Evolutionary conservation across 2,888 invertebrate species (phyloP).

Genomic region (Pachydiplax longipennis): DNA sequence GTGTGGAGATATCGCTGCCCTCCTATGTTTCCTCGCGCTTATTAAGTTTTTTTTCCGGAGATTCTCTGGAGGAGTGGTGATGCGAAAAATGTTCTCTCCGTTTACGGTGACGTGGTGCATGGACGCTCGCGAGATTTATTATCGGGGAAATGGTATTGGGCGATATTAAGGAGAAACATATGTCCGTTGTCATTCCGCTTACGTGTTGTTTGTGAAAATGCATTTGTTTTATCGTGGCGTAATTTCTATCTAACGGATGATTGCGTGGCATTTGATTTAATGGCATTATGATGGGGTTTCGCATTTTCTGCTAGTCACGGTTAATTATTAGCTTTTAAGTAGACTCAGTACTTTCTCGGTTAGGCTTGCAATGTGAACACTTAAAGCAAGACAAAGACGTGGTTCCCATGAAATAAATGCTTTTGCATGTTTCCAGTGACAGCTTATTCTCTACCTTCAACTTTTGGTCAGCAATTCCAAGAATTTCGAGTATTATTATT

Average conservation of each 20-base stretch:
- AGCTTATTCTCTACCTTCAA: no score
- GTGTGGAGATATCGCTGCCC: background rate
- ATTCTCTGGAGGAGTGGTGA: background rate
- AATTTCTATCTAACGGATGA: background rate
- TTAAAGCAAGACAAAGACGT: no score
- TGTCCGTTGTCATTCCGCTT: background rate
- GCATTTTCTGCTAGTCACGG: background rate
- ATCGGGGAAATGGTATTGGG: background rate
- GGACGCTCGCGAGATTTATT: background rate
- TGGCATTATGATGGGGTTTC: background rate
- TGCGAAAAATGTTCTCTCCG: background rate
- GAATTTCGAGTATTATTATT: no score
- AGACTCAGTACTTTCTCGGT: background rate
- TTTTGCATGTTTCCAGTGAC: no score
- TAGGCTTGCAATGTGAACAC: no score
- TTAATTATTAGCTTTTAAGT: background rate
- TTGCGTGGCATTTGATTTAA: background rate
- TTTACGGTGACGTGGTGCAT: background rate
- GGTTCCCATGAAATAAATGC: no score
- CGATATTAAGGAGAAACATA: background rate
- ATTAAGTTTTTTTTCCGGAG: background rate
- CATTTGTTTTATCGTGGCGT: background rate
- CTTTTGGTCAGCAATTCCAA: no score
- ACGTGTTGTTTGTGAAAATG: background rate
- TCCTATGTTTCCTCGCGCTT: background rate